Percentiles rank a stretch among this genome's conserved stretches.
phyloP scores from a whole-genome alignment of 35 echinoderm and acorn worm genomes.

The Eucidaris tribuloides region DNA sequence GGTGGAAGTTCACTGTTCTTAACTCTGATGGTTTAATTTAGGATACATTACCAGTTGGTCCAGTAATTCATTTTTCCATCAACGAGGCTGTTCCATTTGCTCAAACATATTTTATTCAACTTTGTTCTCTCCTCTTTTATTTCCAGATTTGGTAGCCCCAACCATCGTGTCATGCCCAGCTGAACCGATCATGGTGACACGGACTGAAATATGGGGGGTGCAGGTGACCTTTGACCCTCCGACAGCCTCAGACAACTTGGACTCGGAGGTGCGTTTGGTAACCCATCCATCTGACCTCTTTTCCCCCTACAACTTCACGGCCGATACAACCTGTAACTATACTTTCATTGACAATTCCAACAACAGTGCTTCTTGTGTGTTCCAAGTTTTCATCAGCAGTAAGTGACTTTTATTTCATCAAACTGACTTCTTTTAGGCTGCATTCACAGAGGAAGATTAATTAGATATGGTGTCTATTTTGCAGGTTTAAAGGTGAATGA shows the following conservation, averaged over 20 bases:
- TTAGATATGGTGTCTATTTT: no score
- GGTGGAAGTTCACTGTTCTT: no score
- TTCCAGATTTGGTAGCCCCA: neutral
- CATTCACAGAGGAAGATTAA: no score
- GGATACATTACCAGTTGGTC: no score
- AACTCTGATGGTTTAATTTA: no score
- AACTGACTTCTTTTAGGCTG: no score
- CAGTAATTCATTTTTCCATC: no score
- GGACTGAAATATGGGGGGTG: constrained; percentile 7
- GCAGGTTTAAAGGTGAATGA: no score
- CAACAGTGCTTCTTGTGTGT: constrained; percentile 42
- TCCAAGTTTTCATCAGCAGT: constrained; percentile 55
- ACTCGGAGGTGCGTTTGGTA: neutral
- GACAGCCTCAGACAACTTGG: constrained; percentile 58
- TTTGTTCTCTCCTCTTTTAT: no score
- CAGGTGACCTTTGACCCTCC: constrained; percentile 58
- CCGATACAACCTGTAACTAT: constrained; percentile 48
- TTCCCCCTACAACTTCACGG: constrained; percentile 61
- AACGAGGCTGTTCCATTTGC: no score
- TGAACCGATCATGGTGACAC: neutral
- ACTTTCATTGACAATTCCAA: constrained; percentile 41
- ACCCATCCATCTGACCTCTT: constrained; percentile 39
- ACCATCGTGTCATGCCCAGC: neutral
- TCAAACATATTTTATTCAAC: no score
- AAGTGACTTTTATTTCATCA: no score